phyloP scores from a whole-genome alignment of 2,797 vertebrate genomes.

The Thalassophryne amazonica region DNA sequence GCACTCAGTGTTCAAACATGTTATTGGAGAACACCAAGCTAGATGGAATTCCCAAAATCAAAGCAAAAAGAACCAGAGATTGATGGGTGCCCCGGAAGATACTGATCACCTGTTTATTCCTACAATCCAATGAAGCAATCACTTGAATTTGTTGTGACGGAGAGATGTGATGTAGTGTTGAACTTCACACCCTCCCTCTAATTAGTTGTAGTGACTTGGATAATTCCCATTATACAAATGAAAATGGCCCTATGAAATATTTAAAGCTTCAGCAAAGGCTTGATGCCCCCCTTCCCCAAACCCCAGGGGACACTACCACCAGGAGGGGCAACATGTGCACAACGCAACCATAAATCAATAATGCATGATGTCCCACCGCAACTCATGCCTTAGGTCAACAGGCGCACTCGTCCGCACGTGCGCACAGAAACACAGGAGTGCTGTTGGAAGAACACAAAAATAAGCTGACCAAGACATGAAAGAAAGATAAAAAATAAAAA shows the following conservation, averaged over 20 bases:
- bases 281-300: not conserved
- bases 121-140: conserved; percentile 7
- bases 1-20: no score
- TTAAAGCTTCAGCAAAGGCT: conserved; percentile 43
- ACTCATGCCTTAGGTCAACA: conserved; percentile 38
- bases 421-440: conserved; percentile 6
- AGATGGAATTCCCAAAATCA: no score
- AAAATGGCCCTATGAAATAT: conserved; percentile 70
- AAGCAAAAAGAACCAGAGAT: no score
- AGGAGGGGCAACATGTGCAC: conserved; percentile 64
- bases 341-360: conserved; percentile 66
- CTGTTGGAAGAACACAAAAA: no score
- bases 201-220: conserved; percentile 70
- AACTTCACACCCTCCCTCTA: conserved; percentile 65
- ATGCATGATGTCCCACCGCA: conserved; percentile 50
- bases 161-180: not conserved
- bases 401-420: not conserved
- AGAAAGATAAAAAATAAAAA: no score
- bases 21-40: no score
- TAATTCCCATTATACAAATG: conserved; percentile 74
- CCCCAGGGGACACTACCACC: conserved; percentile 30
- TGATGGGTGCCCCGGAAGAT: not conserved
- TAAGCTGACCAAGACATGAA: no score
- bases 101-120: not conserved
- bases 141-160: not conserved